phyloP scores from a whole-genome alignment of 2,113 vertebrate species.

The Atlantisia rogersi region DNA sequence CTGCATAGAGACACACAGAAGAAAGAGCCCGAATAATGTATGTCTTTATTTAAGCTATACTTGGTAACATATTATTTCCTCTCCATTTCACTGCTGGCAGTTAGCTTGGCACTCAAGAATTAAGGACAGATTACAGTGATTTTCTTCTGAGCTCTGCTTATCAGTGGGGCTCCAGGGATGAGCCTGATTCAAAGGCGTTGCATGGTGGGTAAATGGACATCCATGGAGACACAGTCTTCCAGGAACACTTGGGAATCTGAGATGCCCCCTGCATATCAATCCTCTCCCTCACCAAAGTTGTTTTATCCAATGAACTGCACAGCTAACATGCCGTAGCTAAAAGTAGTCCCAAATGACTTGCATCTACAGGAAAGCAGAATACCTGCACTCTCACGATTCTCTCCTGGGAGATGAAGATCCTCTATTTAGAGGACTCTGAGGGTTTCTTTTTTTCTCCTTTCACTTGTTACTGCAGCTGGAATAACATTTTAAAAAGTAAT shows the following conservation, averaged over 20 bases:
- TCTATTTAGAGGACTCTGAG: neutral
- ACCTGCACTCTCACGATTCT: neutral
- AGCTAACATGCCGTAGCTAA: neutral
- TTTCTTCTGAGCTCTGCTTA: constrained; percentile 52
- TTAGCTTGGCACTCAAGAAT: constrained; percentile 50
- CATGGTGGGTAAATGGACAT: neutral
- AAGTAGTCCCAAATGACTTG: neutral
- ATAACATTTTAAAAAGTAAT: neutral
- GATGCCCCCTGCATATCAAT: neutral
- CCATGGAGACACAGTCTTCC: neutral
- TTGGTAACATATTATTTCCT: constrained; percentile 58
- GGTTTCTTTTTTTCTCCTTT: neutral
- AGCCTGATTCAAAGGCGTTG: neutral
- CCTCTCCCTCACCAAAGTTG: neutral
- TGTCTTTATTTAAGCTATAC: constrained; percentile 57
- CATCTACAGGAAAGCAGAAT: neutral
- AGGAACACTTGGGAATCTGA: neutral
- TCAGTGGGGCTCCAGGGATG: constrained; percentile 51
- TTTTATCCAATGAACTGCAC: neutral
- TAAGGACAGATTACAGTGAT: constrained; percentile 67
- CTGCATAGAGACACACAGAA: neutral
- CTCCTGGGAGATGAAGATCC: neutral
- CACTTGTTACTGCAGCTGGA: constrained; percentile 3
- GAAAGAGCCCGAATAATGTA: neutral
- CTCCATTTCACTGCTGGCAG: constrained; percentile 41